Evolutionary conservation across 2,888 invertebrate genomes (phyloP).

Genomic region (Thera britannica): DNA sequence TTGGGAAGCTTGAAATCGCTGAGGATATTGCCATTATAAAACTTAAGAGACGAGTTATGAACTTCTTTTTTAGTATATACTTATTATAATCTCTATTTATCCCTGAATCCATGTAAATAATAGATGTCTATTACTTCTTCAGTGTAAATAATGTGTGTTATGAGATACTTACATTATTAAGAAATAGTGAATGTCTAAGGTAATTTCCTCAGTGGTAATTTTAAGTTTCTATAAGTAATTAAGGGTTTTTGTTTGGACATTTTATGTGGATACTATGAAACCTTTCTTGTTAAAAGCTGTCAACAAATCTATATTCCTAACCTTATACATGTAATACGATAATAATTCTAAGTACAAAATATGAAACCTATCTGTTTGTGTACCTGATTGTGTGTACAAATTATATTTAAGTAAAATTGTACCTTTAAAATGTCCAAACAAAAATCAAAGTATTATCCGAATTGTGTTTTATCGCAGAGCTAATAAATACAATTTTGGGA

Average conservation of each 20-base stretch:
- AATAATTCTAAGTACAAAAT: constrained; percentile 1
- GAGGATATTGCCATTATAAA: constrained; percentile 47
- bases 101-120: constrained; percentile 40
- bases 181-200: constrained; percentile 30
- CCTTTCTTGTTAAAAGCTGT: neutral
- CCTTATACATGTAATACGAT: neutral
- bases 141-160: constrained; percentile 38
- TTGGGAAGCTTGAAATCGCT: constrained; percentile 50
- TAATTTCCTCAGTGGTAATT: constrained; percentile 44
- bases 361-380: constrained; percentile 5
- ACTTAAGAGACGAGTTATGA: constrained; percentile 31
- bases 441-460: constrained; percentile 21
- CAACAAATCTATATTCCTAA: neutral
- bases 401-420: constrained; percentile 11
- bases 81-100: constrained; percentile 31
- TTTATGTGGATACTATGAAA: neutral
- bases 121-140: constrained; percentile 33
- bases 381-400: constrained; percentile 27
- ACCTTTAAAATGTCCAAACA: constrained; percentile 32
- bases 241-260: constrained; percentile 35
- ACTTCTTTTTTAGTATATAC: constrained; percentile 32
- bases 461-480: constrained; percentile 33
- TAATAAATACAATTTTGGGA: constrained; percentile 11
- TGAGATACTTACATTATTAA: constrained; percentile 23
- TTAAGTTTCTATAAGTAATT: constrained; percentile 37